A percentile compares a stretch with the other conserved stretches of the same genome.
Conservation (phyloP, 2,888 invertebrate species). For the Eristalinus sepulchralis region DNA sequence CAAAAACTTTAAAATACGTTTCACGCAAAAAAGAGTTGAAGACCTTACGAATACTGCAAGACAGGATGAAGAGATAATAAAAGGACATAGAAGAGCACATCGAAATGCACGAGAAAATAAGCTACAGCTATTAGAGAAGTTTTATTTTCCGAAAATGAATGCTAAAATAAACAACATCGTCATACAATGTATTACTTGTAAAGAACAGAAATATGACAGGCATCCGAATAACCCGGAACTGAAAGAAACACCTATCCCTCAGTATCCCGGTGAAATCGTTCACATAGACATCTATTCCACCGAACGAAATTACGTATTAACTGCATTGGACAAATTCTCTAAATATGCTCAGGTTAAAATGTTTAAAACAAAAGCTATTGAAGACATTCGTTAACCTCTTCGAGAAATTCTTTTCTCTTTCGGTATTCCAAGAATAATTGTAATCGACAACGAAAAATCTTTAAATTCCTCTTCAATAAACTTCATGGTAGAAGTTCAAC, state of each 20-base stretch:
- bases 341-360: slow-evolving; percentile 10
- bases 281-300: slow-evolving; percentile 34
- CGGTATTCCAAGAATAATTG: slow-evolving; percentile 27
- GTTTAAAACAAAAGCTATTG: slow-evolving; percentile 30
- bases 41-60: neutral
- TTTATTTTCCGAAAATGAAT: slow-evolving; percentile 39
- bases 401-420: slow-evolving; percentile 19
- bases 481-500: slow-evolving; percentile 36
- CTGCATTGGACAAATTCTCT: slow-evolving; percentile 47
- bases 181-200: slow-evolving; percentile 15
- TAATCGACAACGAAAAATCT: slow-evolving; percentile 47
- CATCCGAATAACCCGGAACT: slow-evolving; percentile 1
- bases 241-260: neutral
- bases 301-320: slow-evolving; percentile 5
- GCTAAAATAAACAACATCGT: slow-evolving; percentile 14
- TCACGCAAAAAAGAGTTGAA: too few species aligned
- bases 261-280: too few species aligned
- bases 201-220: slow-evolving; percentile 16
- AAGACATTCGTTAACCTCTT: slow-evolving; percentile 28
- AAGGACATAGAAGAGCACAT: slow-evolving; percentile 27
- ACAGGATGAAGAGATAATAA: slow-evolving; percentile 15
- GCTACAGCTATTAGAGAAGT: slow-evolving; percentile 34
- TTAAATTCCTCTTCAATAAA: slow-evolving; percentile 32
- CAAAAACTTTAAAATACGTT: neutral
- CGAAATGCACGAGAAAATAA: neutral